Evolutionary conservation across 2,113 vertebrate species (phyloP).

Genomic region (Sminthopsis crassicaudata): DNA sequence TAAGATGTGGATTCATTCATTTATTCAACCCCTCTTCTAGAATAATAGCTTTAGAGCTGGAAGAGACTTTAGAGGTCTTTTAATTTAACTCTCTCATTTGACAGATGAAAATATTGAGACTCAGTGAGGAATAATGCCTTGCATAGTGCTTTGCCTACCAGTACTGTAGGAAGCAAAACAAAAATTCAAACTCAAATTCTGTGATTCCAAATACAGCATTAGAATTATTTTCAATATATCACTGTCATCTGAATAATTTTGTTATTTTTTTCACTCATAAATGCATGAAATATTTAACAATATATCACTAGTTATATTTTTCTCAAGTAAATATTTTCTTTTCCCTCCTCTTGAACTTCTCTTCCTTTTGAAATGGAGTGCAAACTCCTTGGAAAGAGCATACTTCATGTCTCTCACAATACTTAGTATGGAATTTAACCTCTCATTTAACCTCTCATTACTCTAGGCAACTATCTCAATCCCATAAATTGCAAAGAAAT

Average conservation of each 20-base stretch:
- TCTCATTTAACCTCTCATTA: not conserved
- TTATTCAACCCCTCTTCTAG: not conserved
- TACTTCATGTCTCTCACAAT: not conserved
- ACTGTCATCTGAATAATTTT: not conserved
- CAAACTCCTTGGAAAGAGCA: not conserved
- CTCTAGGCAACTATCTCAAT: not conserved
- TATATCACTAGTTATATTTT: not conserved
- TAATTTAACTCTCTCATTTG: not conserved
- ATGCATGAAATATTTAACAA: not conserved
- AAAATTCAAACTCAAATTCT: not conserved
- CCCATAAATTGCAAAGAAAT: not conserved
- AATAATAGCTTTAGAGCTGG: not conserved
- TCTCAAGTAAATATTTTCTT: not conserved
- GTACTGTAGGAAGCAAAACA: not conserved
- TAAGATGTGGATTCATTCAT: not conserved
- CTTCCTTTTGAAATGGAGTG: not conserved
- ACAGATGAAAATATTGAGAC: not conserved
- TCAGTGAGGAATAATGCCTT: not conserved
- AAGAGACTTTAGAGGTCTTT: not conserved
- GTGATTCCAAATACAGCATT: not conserved
- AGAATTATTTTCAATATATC: not conserved
- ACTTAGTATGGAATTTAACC: not conserved
- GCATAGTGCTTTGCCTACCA: too few species aligned
- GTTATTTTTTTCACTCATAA: not conserved
- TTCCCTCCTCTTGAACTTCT: not conserved